phyloP scores from a whole-genome alignment of 2,113 vertebrate genomes.

The Eleginops maclovinus region DNA sequence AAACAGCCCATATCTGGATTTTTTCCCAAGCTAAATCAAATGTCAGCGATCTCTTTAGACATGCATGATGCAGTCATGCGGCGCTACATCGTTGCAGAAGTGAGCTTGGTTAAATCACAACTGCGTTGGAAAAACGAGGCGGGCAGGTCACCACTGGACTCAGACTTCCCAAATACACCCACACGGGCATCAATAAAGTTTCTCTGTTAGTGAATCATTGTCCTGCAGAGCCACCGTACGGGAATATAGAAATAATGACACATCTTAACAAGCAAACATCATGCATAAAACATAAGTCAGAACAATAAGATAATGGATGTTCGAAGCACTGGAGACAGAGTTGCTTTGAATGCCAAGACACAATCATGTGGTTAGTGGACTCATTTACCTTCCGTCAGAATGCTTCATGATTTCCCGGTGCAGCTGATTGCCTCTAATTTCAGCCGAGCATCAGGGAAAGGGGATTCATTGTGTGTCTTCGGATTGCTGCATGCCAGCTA shows the following conservation, averaged over 20 bases:
- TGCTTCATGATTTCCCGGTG: constrained; percentile 53
- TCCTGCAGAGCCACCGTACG: constrained; percentile 4
- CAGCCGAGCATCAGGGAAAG: constrained; percentile 46
- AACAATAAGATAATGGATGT: constrained; percentile 36
- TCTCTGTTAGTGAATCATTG: constrained; percentile 28
- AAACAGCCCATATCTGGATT: too few relatives aligned
- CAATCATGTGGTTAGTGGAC: constrained; percentile 48
- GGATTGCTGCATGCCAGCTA: constrained; percentile 54
- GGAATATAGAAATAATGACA: constrained; percentile 34
- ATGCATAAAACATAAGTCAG: constrained; percentile 51
- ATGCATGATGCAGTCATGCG: too few relatives aligned
- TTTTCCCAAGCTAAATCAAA: too few relatives aligned
- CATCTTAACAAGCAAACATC: constrained; percentile 14
- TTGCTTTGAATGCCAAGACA: constrained; percentile 35
- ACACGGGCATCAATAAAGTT: constrained; percentile 27
- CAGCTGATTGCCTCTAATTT: constrained; percentile 74
- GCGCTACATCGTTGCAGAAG: too few relatives aligned
- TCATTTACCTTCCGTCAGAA: constrained; percentile 64
- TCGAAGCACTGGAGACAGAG: constrained; percentile 11
- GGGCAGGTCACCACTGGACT: constrained; percentile 24
- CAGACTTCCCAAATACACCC: not conserved
- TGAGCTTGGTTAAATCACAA: too few relatives aligned
- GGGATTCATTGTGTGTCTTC: constrained; percentile 50
- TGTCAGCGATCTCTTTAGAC: too few relatives aligned
- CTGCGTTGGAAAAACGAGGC: not conserved